phyloP scores from a whole-genome alignment of 2,888 invertebrate genomes.

The Chironomus riparius region DNA sequence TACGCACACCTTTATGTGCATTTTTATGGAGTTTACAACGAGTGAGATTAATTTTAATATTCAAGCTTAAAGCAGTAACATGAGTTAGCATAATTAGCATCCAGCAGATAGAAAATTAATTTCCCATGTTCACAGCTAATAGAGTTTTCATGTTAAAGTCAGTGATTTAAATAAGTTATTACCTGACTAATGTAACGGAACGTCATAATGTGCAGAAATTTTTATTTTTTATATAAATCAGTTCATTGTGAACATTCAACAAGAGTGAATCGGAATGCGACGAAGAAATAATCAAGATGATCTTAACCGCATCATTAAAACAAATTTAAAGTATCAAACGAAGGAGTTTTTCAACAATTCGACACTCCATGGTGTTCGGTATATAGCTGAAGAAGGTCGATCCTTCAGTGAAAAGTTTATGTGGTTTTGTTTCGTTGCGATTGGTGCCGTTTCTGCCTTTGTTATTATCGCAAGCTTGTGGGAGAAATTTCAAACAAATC shows the following conservation, averaged over 20 bases:
- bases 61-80: neutral
- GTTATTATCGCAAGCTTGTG: constrained; percentile 68
- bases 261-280: neutral
- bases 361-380: constrained; percentile 67
- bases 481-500: constrained; percentile 77
- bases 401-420: constrained; percentile 73
- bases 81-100: constrained; percentile 15
- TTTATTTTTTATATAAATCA: no score
- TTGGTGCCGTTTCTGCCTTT: constrained; percentile 60
- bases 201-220: neutral
- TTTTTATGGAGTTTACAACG: no score
- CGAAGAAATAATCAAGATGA: neutral
- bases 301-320: constrained; percentile 30
- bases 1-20: neutral
- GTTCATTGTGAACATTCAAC: no score
- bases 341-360: constrained; percentile 68
- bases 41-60: neutral
- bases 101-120: constrained; percentile 11
- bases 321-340: constrained; percentile 60
- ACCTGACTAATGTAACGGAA: neutral
- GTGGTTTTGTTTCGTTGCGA: constrained; percentile 67
- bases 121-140: constrained; percentile 13
- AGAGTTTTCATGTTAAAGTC: constrained; percentile 15
- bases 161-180: neutral
- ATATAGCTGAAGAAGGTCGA: constrained; percentile 64